Evolutionary conservation across 2,797 vertebrate species (phyloP).

Genomic region (Selene dorsalis): DNA sequence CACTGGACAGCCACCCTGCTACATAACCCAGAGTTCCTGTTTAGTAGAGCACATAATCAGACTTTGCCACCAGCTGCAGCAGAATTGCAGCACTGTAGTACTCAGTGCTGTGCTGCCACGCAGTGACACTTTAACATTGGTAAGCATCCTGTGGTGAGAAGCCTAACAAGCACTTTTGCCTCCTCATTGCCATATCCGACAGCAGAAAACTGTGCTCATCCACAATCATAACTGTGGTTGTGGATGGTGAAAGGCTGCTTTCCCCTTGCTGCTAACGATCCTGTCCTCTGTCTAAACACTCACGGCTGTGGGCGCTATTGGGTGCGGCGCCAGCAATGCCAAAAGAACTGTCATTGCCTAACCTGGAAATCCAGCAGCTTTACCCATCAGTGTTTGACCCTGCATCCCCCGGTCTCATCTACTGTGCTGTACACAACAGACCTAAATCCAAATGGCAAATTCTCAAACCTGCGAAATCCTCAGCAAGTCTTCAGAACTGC

Average conservation of each 20-base stretch:
- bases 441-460: slow-evolving; percentile 33
- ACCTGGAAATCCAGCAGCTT: slow-evolving; percentile 58
- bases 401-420: slow-evolving; percentile 60
- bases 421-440: slow-evolving; percentile 15
- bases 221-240: slow-evolving; percentile 39
- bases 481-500: slow-evolving; percentile 1
- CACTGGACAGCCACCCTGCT: slow-evolving; percentile 77
- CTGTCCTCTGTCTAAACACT: slow-evolving; percentile 68
- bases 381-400: slow-evolving; percentile 56
- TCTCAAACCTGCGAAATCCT: slow-evolving; percentile 15
- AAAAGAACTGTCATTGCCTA: slow-evolving; percentile 64
- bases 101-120: slow-evolving; percentile 47
- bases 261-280: slow-evolving; percentile 46
- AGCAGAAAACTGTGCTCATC: slow-evolving; percentile 41
- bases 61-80: slow-evolving; percentile 85
- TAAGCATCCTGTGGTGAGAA: slow-evolving; percentile 33
- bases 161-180: slow-evolving; percentile 1
- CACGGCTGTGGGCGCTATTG: slow-evolving; percentile 49
- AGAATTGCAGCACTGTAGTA: slow-evolving; percentile 68
- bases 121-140: slow-evolving; percentile 54
- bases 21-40: slow-evolving; percentile 80
- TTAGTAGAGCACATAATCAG: slow-evolving; percentile 89
- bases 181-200: slow-evolving; percentile 34
- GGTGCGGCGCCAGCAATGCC: slow-evolving; percentile 60
- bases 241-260: slow-evolving; percentile 38